Conservation (phyloP, 2,888 invertebrate genomes). For the Eristalinus sepulchralis region DNA sequence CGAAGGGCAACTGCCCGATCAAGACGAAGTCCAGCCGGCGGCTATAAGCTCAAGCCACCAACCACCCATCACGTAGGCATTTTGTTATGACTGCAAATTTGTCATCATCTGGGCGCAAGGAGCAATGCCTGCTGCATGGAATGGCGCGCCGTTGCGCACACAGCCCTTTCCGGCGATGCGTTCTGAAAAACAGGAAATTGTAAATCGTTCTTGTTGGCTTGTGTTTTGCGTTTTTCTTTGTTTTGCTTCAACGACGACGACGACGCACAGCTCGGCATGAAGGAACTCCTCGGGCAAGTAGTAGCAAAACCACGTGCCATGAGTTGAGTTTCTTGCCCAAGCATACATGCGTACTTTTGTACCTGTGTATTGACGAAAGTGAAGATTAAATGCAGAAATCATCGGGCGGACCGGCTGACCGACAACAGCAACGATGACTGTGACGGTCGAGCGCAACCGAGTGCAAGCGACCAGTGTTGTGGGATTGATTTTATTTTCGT, state of each 20-base stretch:
- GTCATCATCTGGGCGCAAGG: constrained; percentile 11
- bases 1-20: background rate
- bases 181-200: constrained; percentile 62
- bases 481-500: constrained; percentile 41
- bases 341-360: background rate
- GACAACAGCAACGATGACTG: background rate
- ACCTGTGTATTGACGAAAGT: constrained; percentile 24
- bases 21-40: constrained; percentile 7
- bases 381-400: constrained; percentile 27
- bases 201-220: constrained; percentile 61
- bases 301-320: constrained; percentile 60
- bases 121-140: constrained; percentile 12
- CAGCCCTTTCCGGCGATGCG: constrained; percentile 41
- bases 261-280: background rate
- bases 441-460: background rate
- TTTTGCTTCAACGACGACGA: constrained; percentile 27
- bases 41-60: constrained; percentile 9
- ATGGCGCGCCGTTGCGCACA: background rate
- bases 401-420: constrained; percentile 46
- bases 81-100: constrained; percentile 45
- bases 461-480: constrained; percentile 16
- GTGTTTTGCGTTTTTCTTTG: too few species aligned
- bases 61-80: constrained; percentile 28
- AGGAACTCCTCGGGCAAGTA: constrained; percentile 24
- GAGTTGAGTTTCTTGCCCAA: constrained; percentile 14